Conservation (phyloP, 2,888 invertebrate genomes). For the Cepaea hortensis region DNA sequence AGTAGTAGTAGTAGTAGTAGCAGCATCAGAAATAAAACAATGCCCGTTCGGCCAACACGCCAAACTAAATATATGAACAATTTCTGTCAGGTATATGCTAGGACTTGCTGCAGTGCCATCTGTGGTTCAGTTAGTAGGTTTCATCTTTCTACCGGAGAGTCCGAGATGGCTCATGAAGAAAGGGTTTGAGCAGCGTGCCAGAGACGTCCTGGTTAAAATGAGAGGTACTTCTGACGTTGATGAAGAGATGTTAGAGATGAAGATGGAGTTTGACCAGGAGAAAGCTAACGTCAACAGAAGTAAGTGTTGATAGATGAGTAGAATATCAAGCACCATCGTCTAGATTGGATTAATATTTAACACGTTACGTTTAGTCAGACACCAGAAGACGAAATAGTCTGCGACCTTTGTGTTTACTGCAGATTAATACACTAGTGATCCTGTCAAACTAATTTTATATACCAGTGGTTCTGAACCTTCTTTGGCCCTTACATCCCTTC, state of each 20-base stretch:
- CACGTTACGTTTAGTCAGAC: not conserved
- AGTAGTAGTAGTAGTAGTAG: not conserved
- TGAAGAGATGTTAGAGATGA: constrained; percentile 75
- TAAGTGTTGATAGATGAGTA: not conserved
- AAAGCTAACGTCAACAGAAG: constrained; percentile 36
- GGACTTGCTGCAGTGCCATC: constrained; percentile 79
- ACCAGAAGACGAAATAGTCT: no score
- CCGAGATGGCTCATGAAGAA: constrained; percentile 78
- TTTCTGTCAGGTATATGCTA: constrained; percentile 77
- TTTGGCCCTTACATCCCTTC: no score
- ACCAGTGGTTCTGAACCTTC: no score
- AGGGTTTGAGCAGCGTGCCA: constrained; percentile 66
- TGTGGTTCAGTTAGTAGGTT: constrained; percentile 78
- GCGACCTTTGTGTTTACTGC: no score
- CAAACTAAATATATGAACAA: no score
- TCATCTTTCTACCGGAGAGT: constrained; percentile 79
- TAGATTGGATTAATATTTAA: not conserved
- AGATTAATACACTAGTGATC: no score
- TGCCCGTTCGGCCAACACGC: no score
- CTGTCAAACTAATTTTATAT: no score
- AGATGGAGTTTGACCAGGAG: constrained; percentile 63
- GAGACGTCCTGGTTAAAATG: constrained; percentile 71
- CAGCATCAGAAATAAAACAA: not conserved
- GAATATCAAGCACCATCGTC: not conserved
- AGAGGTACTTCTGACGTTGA: constrained; percentile 74